Evolutionary conservation across 1,140 invertebrate species (phyloP), one percentile per base, ranked within the genome.

Genomic region (Euwallacea fornicatus): DNA sequence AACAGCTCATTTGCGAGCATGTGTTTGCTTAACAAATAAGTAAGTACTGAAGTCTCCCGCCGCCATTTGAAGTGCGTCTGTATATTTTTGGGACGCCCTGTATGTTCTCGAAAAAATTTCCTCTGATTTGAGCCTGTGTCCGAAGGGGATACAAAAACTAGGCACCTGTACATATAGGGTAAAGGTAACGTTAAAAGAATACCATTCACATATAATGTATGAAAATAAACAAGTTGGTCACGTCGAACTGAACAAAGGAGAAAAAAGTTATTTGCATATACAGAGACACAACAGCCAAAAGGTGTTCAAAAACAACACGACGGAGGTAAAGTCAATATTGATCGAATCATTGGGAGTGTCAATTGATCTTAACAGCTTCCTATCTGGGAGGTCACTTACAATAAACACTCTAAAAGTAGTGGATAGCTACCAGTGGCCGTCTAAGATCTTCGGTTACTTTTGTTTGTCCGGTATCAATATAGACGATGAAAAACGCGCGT

Each of bases 311-410:
- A 69, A 69, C 67, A 69, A 69, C 60, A 69, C 43, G 50, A 60
- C 58, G 60, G 46, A 69, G 67, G 47, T 50, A 69, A 61, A 62
- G 67, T 69, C 44, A 69, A 69, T 69, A 69, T 69, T 68, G 33
- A 56, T 56, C 66, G 66, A 68, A 59, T 59, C 66, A 60, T 68
- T 61, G 67, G 67, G 67, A 62, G 67, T 69, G 67, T 69, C 67
- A 63, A 62, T 69, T 61, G 44, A 43, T 62, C 15, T 69, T 41
- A 41, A 69, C 54, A 62, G 67, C 44, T 69, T 69, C 67, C 67
- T 69, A 62, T 69, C 58, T 69, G 67, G 67, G 67, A 69, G 67
- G 67, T 69, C 67, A 69, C 67, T 69, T 69, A 69, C 67, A 69
- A 69, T 61, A 69, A 69, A 69, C 67, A 69, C 67, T 69, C 60